Conservation (phyloP, 2,797 vertebrate species). For the Microctenopoma steveboyesi region DNA sequence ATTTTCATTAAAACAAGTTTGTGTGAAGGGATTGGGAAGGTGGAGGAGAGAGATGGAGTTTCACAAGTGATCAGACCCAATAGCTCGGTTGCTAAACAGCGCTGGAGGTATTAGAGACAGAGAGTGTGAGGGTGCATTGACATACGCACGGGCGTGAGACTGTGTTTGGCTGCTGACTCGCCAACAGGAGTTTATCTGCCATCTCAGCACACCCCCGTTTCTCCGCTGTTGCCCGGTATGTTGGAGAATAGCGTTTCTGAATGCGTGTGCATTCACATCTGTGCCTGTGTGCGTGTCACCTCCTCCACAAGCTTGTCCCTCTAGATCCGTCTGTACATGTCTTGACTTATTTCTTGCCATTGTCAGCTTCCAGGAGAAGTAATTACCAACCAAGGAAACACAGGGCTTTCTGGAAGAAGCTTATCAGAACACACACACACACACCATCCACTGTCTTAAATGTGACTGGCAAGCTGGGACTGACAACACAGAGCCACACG, state of each 20-base stretch:
- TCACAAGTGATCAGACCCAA: conserved; percentile 62
- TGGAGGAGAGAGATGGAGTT: conserved; percentile 51
- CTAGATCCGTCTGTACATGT: conserved; percentile 60
- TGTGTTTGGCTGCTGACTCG: conserved; percentile 48
- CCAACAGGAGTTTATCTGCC: conserved; percentile 48
- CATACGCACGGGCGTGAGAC: conserved; percentile 22
- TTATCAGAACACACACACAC: conserved; percentile 53
- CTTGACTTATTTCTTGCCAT: conserved; percentile 60
- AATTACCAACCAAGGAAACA: conserved; percentile 73
- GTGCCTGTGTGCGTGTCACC: conserved; percentile 18
- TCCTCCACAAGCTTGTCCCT: conserved; percentile 49
- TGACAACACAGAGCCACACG: conserved; percentile 43
- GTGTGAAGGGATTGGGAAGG: conserved; percentile 79
- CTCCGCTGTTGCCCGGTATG: conserved; percentile 18
- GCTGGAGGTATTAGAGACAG: conserved; percentile 40
- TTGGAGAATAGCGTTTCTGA: conserved; percentile 24
- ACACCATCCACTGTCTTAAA: conserved; percentile 60
- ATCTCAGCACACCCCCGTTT: conserved; percentile 45
- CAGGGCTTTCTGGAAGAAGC: conserved; percentile 66
- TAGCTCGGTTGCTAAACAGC: conserved; percentile 42
- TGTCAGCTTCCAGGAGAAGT: conserved; percentile 68
- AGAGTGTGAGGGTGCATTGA: conserved; percentile 34
- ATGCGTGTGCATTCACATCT: conserved; percentile 10
- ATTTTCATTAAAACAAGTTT: conserved; percentile 82
- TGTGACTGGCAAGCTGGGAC: conserved; percentile 46